phyloP scores from a whole-genome alignment of 2,797 vertebrate species.

The Hippocampus kuda region DNA sequence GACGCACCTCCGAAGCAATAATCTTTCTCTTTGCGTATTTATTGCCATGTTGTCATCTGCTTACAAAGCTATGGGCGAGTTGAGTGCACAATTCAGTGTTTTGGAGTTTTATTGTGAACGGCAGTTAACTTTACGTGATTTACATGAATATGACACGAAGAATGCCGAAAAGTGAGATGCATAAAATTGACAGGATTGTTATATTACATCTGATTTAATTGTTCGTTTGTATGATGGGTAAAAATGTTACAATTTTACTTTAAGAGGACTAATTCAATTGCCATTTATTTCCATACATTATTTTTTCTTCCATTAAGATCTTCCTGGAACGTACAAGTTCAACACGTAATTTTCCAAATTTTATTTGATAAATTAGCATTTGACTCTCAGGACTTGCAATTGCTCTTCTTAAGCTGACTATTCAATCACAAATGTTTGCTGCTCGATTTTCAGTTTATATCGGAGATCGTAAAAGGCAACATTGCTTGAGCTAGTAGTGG shows the following conservation, averaged over 20 bases:
- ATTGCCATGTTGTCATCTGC: not conserved
- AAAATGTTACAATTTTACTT: not conserved
- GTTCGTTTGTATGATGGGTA: not conserved
- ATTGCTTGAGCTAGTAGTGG: not conserved
- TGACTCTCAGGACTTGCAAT: not conserved
- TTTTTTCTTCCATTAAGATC: too few species aligned
- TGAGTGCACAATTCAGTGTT: too few species aligned
- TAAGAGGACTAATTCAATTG: too few species aligned
- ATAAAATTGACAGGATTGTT: not conserved
- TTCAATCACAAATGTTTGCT: not conserved
- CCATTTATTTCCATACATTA: too few species aligned
- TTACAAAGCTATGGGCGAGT: not conserved
- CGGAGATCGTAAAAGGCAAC: not conserved
- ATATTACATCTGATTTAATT: too few species aligned
- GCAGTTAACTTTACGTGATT: too few species aligned
- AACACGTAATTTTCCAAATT: too few species aligned
- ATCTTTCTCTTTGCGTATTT: not conserved
- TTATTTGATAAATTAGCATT: not conserved
- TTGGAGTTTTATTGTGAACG: too few species aligned
- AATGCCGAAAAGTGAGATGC: not conserved
- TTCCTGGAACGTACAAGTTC: too few species aligned
- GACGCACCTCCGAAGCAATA: not conserved
- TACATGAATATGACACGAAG: not conserved
- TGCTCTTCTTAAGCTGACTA: not conserved
- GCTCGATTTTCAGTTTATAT: not conserved